A percentile compares a stretch with the other conserved stretches of the same genome.
These are phyloP conservation scores for Pampus argenteus DNA, from an alignment of 2,797 vertebrate genomes.

Conservation along the genomic window DNA sequence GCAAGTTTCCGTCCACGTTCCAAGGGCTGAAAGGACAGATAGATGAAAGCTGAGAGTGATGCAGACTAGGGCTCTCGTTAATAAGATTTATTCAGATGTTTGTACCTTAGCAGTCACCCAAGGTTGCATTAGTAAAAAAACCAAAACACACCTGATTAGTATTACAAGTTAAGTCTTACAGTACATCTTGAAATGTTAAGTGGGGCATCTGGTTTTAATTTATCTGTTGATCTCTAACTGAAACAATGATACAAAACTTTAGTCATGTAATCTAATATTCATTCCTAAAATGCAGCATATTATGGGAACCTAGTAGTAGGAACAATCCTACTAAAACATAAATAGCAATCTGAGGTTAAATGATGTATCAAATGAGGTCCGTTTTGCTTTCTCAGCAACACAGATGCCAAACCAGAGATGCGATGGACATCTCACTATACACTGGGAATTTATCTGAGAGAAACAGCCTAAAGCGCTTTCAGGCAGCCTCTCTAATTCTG, in stretches of 20 bases:
- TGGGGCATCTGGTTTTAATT: slow-evolving; percentile 18
- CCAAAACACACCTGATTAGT: slow-evolving; percentile 32
- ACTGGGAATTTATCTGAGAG: slow-evolving; percentile 57
- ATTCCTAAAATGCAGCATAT: background rate
- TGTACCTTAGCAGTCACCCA: slow-evolving; percentile 39
- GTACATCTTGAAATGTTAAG: slow-evolving; percentile 23
- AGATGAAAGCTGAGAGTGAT: slow-evolving; percentile 57
- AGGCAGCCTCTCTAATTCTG: slow-evolving; percentile 57
- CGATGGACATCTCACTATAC: slow-evolving; percentile 37
- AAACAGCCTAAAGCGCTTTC: slow-evolving; percentile 64
- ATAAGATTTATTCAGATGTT: slow-evolving; percentile 65
- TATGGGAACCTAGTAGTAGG: background rate
- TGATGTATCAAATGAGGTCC: slow-evolving; percentile 19
- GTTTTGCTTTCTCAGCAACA: slow-evolving; percentile 28
- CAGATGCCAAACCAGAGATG: slow-evolving; percentile 32
- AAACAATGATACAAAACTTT: background rate
- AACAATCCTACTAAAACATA: background rate
- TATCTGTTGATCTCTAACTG: background rate
- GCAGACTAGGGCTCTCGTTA: slow-evolving; percentile 59
- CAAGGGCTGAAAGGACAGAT: slow-evolving; percentile 69
- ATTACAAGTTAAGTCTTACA: slow-evolving; percentile 6
- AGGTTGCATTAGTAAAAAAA: slow-evolving; percentile 53
- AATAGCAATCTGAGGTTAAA: background rate
- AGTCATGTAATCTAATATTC: background rate
- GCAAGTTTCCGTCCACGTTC: slow-evolving; percentile 39